Evolutionary conservation across 2,888 invertebrate species (phyloP).

Genomic region (Dicyrtomina minuta): DNA sequence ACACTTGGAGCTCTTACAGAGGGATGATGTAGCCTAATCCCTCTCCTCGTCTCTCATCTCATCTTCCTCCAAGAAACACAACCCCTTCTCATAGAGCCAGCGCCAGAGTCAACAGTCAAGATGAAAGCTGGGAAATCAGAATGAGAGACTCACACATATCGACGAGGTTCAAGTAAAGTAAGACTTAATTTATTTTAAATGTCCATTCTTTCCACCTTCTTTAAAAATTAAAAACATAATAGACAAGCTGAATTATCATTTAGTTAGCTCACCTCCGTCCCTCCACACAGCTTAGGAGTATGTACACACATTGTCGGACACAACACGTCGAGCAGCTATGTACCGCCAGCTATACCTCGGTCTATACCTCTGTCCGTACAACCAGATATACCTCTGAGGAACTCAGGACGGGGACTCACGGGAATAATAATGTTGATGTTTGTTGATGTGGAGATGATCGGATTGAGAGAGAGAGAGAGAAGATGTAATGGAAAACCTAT

Average conservation of each 20-base stretch:
- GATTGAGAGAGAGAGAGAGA: no score
- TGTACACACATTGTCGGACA: not conserved
- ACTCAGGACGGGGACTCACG: no score
- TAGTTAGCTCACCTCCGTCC: not conserved
- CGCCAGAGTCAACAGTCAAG: no score
- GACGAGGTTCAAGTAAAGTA: not conserved
- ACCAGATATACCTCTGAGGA: no score
- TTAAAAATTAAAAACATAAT: not conserved
- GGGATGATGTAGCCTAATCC: no score
- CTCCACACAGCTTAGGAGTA: no score
- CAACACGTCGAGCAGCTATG: not conserved
- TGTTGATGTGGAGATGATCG: not conserved
- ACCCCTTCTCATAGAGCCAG: no score
- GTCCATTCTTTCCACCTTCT: constrained; percentile 2
- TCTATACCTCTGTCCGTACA: not conserved
- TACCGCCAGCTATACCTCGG: not conserved
- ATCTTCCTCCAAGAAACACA: no score
- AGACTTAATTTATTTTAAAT: constrained; percentile 20
- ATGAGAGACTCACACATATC: not conserved
- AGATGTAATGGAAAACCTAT: no score
- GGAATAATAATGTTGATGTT: no score
- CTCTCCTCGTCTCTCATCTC: no score
- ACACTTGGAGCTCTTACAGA: no score
- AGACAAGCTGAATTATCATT: not conserved
- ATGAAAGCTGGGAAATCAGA: not conserved